These are phyloP conservation scores for Hyperopisus bebe DNA, from an alignment of 2,113 vertebrate species.

Conservation along the genomic window DNA sequence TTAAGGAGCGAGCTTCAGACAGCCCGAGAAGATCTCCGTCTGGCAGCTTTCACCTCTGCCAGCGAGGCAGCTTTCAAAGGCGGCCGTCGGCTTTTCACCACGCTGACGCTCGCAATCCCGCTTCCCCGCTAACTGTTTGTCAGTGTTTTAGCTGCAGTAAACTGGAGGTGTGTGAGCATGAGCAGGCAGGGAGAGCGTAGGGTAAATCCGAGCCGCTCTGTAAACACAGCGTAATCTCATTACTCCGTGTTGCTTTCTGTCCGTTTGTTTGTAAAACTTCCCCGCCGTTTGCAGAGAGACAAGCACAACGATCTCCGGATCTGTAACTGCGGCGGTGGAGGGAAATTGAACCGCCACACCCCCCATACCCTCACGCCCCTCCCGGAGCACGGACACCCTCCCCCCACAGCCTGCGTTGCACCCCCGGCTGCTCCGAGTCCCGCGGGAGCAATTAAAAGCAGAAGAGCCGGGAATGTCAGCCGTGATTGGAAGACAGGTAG, in stretches of 20 bases:
- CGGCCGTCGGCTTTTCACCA: background rate
- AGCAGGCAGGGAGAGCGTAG: background rate
- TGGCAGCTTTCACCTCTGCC: background rate
- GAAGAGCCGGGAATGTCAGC: constrained; percentile 9
- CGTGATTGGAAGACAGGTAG: background rate
- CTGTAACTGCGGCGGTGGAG: background rate
- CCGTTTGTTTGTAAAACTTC: background rate
- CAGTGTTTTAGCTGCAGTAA: background rate
- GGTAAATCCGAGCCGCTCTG: background rate
- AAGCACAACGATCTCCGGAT: background rate
- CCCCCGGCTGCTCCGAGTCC: background rate
- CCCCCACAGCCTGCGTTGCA: background rate
- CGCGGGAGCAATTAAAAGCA: constrained; percentile 8
- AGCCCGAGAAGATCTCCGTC: background rate
- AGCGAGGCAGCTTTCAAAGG: background rate
- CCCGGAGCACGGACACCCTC: background rate
- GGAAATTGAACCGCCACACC: background rate
- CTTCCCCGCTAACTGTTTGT: background rate
- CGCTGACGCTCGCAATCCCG: too few species aligned
- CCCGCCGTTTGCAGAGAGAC: background rate
- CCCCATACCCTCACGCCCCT: background rate
- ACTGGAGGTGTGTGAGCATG: background rate
- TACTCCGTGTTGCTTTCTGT: background rate
- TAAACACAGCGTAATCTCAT: background rate
- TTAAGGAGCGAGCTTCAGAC: background rate